A percentile compares a stretch with the other conserved stretches of the same genome.
Evolutionary conservation across 2,888 invertebrate genomes (phyloP).

Genomic region (Marronus borbonicus): DNA sequence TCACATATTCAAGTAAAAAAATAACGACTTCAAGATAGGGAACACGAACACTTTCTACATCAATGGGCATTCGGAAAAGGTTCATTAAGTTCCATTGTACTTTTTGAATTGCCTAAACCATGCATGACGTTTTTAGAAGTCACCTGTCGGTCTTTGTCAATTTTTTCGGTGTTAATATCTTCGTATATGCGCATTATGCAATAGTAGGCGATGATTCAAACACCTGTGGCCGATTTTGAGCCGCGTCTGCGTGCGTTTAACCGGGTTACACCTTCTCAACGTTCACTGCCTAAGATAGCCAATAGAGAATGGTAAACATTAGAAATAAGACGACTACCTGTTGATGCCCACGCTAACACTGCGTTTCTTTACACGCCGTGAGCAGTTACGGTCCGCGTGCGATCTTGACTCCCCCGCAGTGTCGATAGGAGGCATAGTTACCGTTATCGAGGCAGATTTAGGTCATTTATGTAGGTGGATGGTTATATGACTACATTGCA

Average conservation of each 20-base stretch:
- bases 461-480: slow-evolving; percentile 18
- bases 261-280: slow-evolving; percentile 37
- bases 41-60: too few species aligned
- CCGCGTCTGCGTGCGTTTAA: not conserved
- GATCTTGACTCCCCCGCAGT: slow-evolving; percentile 28
- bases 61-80: too few species aligned
- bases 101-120: too few species aligned
- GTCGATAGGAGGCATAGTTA: slow-evolving; percentile 4
- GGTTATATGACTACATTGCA: not conserved
- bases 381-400: not conserved
- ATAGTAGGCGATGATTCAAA: slow-evolving; percentile 4
- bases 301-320: slow-evolving; percentile 33
- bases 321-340: slow-evolving; percentile 40
- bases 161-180: too few species aligned
- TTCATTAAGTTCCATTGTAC: too few species aligned
- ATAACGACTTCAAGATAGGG: too few species aligned
- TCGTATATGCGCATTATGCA: too few species aligned
- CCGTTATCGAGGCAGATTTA: slow-evolving; percentile 30
- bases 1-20: too few species aligned
- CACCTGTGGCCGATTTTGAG: slow-evolving; percentile 31
- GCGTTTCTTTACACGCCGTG: not conserved
- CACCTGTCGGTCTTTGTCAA: too few species aligned
- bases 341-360: slow-evolving; percentile 20
- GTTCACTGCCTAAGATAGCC: slow-evolving; percentile 33
- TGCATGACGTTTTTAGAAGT: too few species aligned